Evolutionary conservation across 64 coral and sea anemone species (phyloP).

Genomic region (Acropora tenuis): DNA sequence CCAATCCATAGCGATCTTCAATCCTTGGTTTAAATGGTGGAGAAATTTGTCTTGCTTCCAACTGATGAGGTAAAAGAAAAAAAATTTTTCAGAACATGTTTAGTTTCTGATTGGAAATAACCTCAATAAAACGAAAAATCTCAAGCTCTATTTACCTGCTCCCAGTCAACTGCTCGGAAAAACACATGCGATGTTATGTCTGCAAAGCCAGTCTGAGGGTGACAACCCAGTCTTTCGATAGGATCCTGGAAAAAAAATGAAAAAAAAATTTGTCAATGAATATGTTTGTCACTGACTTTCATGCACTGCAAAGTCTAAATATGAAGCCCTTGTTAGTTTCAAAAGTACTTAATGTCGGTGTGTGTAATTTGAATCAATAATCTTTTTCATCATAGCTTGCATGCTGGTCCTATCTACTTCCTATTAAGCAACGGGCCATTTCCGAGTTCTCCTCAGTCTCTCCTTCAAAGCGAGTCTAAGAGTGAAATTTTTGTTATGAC

Average conservation of each 20-base stretch:
- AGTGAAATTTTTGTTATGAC: too few species aligned
- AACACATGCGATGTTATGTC: conserved; percentile 98
- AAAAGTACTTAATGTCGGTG: too few species aligned
- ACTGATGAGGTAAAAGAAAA: conserved; percentile 43
- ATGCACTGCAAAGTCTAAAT: too few species aligned
- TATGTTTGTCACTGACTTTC: background rate
- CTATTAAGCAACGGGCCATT: too few species aligned
- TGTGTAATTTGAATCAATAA: too few species aligned
- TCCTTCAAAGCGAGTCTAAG: too few species aligned
- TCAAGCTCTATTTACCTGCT: conserved; percentile 71
- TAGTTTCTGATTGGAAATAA: too few species aligned
- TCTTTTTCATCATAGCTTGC: too few species aligned
- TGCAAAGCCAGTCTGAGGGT: conserved; percentile 95
- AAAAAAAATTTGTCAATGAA: background rate
- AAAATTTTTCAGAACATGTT: background rate
- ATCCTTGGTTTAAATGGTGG: conserved; percentile 95
- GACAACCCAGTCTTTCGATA: conserved; percentile 87
- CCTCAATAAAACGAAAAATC: too few species aligned
- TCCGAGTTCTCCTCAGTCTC: too few species aligned
- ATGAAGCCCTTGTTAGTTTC: too few species aligned
- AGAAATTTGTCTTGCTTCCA: conserved; percentile 91
- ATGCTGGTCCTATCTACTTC: too few species aligned
- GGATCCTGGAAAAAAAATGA: conserved; percentile 74
- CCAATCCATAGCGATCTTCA: conserved; percentile 86
- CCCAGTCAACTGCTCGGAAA: conserved; percentile 97